phyloP scores from a whole-genome alignment of 2,797 vertebrate genomes.

The Triplophysa yarkandensis region DNA sequence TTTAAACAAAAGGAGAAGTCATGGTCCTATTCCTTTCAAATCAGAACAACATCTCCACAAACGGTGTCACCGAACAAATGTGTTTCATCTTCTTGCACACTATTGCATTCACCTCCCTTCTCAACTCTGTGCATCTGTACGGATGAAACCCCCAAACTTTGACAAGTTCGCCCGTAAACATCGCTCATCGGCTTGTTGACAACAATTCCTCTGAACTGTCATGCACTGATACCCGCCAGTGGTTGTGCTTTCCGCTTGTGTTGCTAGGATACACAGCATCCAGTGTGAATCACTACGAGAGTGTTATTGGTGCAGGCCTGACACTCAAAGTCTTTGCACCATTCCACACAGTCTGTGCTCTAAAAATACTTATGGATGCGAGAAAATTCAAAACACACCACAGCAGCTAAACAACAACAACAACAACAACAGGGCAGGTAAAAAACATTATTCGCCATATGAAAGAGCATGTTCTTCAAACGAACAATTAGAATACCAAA shows the following conservation, averaged over 20 bases:
- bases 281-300: conserved; percentile 60
- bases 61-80: neutral
- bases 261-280: conserved; percentile 73
- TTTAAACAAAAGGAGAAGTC: neutral
- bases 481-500: neutral
- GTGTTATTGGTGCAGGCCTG: conserved; percentile 65
- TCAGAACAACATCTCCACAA: neutral
- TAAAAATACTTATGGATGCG: conserved; percentile 69
- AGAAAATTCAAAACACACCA: conserved; percentile 57
- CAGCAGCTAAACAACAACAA: too few relatives aligned
- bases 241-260: conserved; percentile 54
- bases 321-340: conserved; percentile 65
- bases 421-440: conserved; percentile 38
- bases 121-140: conserved; percentile 39
- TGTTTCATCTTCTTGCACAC: conserved; percentile 32
- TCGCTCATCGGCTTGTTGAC: conserved; percentile 55
- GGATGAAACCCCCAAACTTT: conserved; percentile 52
- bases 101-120: conserved; percentile 55
- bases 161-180: conserved; percentile 62
- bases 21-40: neutral
- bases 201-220: conserved; percentile 49
- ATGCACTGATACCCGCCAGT: conserved; percentile 48
- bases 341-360: conserved; percentile 64
- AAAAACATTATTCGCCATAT: conserved; percentile 4
- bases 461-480: neutral